phyloP scores from a whole-genome alignment of 2,113 vertebrate genomes.

The Tylochromis polylepis region DNA sequence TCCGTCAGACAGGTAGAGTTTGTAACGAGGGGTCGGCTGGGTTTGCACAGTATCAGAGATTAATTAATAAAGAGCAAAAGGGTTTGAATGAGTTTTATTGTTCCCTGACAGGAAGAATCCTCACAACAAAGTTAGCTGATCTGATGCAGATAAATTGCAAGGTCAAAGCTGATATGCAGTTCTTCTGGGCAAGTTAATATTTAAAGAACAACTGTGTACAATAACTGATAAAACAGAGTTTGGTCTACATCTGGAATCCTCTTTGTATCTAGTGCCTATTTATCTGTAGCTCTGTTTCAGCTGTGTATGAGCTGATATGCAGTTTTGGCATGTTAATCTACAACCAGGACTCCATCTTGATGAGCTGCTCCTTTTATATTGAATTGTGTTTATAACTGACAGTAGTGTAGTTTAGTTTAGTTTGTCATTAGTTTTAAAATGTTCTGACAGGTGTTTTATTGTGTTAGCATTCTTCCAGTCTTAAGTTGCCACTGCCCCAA shows the following conservation, averaged over 20 bases:
- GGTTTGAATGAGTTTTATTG: not conserved
- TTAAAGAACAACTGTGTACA: too few species aligned
- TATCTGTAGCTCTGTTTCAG: too few species aligned
- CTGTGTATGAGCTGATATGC: not conserved
- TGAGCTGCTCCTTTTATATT: not conserved
- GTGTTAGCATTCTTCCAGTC: not conserved
- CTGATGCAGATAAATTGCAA: not conserved
- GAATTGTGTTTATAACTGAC: not conserved
- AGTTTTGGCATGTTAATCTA: not conserved
- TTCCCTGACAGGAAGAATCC: not conserved
- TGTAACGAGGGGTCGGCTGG: not conserved
- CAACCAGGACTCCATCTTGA: not conserved
- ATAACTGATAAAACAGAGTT: too few species aligned
- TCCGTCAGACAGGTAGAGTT: conserved; percentile 77
- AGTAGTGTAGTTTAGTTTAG: not conserved
- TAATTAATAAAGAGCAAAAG: not conserved
- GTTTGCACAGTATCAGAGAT: not conserved
- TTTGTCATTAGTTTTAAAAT: not conserved
- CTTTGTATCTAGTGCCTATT: too few species aligned
- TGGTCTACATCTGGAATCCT: too few species aligned
- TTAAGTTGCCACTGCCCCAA: not conserved
- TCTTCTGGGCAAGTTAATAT: not conserved
- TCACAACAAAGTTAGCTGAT: not conserved
- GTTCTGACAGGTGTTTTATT: not conserved
- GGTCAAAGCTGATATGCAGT: not conserved